Percentiles rank a stretch among this genome's conserved stretches.
Evolutionary conservation across 2,113 vertebrate genomes (phyloP).

Genomic region (Tylochromis polylepis): DNA sequence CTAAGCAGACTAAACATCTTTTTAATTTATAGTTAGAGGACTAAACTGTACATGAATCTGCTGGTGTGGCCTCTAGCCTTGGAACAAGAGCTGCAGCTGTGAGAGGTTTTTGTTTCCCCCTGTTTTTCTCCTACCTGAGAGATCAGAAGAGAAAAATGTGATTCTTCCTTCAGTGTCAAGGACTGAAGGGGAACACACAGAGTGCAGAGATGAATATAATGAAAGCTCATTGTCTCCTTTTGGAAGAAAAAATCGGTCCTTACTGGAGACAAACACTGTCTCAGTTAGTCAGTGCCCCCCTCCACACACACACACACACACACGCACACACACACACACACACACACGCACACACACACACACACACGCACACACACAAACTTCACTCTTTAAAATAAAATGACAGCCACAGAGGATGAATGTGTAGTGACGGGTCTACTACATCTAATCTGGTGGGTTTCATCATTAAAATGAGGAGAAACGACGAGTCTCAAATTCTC

Average conservation of each 20-base stretch:
- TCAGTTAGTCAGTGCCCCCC: neutral
- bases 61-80: neutral
- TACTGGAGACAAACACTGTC: neutral
- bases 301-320: neutral
- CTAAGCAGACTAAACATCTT: neutral
- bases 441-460: neutral
- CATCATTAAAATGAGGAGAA: neutral
- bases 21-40: neutral
- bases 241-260: neutral
- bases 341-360: no score
- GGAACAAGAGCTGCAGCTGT: neutral
- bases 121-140: neutral
- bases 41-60: neutral
- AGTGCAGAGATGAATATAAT: neutral
- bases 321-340: neutral
- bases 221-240: neutral
- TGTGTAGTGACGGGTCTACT: neutral
- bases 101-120: neutral
- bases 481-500: neutral
- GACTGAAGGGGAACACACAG: neutral
- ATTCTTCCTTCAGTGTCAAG: neutral
- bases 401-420: neutral
- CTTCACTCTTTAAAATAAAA: neutral
- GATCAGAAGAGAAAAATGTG: neutral
- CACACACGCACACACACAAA: neutral